Evolutionary conservation across 2,113 vertebrate species (phyloP), one percentile per base, ranked within the genome.

Genomic region (Brachyhypopomus gauderio): DNA sequence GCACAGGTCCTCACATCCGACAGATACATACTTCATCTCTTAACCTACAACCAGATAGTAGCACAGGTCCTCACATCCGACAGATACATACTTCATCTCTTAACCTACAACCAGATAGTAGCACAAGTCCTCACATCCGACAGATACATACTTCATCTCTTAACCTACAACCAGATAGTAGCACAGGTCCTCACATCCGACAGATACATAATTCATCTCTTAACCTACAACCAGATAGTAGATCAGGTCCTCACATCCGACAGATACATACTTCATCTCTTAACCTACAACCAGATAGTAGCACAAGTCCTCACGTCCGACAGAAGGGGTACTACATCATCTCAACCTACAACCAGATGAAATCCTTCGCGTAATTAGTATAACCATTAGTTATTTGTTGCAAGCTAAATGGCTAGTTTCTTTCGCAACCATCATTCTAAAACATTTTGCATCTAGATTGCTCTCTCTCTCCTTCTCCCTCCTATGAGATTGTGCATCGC

Each of bases 401-500:
- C 87, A 30, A 86, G 86, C 88, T 83, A 76, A 67, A 38, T 58
- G 45, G 59, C 69, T 83, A 84, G 16, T 36, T 36, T 77, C 89
- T 93, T 92, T 91, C 88, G 88, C 89, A 90, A 91, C 90, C 93
- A 92, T 90, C 91, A 90, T 92, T 92, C 88, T 88, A 85, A 93
- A 86, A 90, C 89, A 58, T 45, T 81, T 79, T 30, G 30, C 90
- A 92, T 90, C 88, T 86, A 77, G 78, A 23, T 81, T 72, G 85
- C 75, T 81, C 88, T 86, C 85, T 76, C 84, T 55, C 85, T 76
- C 90, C 85, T 84, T 80, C 88, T 85, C 75, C 80, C 88, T 90
- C 63, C 8, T 52, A 14, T 52, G 12, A 78, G 9, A 86, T 86
- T 12, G 88, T 90, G 67, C 77, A 74, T 85, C 86, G 86, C 85